Conservation (phyloP, 2,113 vertebrate genomes). For the Spea bombifrons region DNA sequence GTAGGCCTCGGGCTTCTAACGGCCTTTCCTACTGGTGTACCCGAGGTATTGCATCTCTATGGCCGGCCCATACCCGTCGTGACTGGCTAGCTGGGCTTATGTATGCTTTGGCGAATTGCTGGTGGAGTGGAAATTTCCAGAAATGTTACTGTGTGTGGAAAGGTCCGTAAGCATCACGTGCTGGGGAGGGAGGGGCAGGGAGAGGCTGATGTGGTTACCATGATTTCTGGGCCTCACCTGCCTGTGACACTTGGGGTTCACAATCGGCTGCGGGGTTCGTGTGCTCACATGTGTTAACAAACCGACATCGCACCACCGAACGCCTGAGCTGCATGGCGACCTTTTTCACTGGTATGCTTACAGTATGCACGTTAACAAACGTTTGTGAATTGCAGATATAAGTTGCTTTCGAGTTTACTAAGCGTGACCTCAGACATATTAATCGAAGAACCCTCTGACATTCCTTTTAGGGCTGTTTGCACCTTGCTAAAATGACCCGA, state of each 20-base stretch:
- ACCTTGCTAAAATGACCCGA: too few relatives aligned
- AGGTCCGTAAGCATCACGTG: constrained; percentile 75
- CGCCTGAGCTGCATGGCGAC: too few relatives aligned
- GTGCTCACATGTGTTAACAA: too few relatives aligned
- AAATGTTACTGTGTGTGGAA: constrained; percentile 76
- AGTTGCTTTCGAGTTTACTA: too few relatives aligned
- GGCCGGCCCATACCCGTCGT: neutral
- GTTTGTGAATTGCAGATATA: too few relatives aligned
- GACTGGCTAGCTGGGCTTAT: constrained; percentile 16
- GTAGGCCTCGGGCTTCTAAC: constrained; percentile 48
- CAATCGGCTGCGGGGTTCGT: too few relatives aligned
- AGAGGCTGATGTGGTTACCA: constrained; percentile 56
- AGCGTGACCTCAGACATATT: too few relatives aligned
- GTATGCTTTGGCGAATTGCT: constrained; percentile 55
- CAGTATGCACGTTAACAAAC: too few relatives aligned
- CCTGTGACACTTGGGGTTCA: neutral
- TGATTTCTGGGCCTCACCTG: constrained; percentile 3
- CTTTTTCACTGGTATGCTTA: too few relatives aligned
- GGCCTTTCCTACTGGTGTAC: neutral
- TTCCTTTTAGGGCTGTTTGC: too few relatives aligned
- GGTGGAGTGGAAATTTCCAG: constrained; percentile 77
- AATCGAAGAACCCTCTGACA: too few relatives aligned
- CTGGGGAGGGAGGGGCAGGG: constrained; percentile 65
- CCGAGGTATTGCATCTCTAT: neutral
- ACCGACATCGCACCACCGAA: too few relatives aligned